Evolutionary conservation across 2,888 invertebrate species (phyloP).

Genomic region (Ectemnius cavifrons): DNA sequence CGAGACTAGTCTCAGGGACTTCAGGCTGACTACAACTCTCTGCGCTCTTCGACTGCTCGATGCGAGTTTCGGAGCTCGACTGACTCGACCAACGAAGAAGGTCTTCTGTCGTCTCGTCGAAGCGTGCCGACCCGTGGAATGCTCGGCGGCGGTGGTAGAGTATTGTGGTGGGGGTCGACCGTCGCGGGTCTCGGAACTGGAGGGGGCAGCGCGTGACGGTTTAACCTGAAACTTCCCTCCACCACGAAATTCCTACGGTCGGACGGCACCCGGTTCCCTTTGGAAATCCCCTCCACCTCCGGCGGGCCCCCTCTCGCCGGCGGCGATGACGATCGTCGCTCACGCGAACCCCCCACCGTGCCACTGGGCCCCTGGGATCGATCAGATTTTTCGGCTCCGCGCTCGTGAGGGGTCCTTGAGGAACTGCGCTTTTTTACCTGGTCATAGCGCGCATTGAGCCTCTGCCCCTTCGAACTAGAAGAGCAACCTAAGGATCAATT

Average conservation of each 20-base stretch:
- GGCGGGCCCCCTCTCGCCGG: slow-evolving; percentile 20
- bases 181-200: slow-evolving; percentile 47
- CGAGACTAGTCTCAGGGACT: slow-evolving; percentile 12
- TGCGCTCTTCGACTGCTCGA: slow-evolving; percentile 66
- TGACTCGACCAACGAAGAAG: slow-evolving; percentile 68
- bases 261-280: slow-evolving; percentile 67
- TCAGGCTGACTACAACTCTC: slow-evolving; percentile 12
- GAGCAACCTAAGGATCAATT: too few relatives aligned
- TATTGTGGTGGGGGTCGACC: slow-evolving; percentile 55
- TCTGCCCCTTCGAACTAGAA: too few relatives aligned
- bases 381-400: slow-evolving; percentile 44
- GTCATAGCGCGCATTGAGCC: too few relatives aligned
- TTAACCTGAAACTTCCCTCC: slow-evolving; percentile 71
- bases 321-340: slow-evolving; percentile 36
- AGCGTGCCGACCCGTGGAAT: slow-evolving; percentile 74
- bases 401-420: slow-evolving; percentile 28
- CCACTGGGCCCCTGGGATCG: slow-evolving; percentile 34
- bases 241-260: slow-evolving; percentile 72
- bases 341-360: slow-evolving; percentile 38
- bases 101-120: slow-evolving; percentile 69
- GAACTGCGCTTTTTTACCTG: slow-evolving; percentile 4
- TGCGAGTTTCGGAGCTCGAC: slow-evolving; percentile 74
- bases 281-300: slow-evolving; percentile 52
- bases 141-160: slow-evolving; percentile 57
- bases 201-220: slow-evolving; percentile 75